Conservation (phyloP, 2,797 vertebrate species). For the Benthosema pterotum region DNA sequence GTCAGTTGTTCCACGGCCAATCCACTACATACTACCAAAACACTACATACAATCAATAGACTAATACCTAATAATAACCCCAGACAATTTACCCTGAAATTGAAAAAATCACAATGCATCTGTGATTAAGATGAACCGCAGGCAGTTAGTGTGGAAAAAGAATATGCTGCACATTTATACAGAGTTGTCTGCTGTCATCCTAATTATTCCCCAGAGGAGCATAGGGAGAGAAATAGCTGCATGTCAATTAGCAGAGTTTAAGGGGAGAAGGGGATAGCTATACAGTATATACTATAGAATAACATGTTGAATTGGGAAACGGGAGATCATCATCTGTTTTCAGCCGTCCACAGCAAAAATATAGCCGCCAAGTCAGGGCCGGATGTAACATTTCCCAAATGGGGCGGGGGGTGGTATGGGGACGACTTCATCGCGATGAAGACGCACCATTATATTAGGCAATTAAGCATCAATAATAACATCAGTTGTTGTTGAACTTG, state of each 20-base stretch:
- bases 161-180: slow-evolving; percentile 49
- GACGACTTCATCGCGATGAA: too few species aligned
- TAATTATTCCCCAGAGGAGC: slow-evolving; percentile 63
- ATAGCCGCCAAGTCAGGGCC: too few species aligned
- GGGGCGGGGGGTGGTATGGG: too few species aligned
- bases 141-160: slow-evolving; percentile 33
- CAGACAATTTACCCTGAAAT: not conserved
- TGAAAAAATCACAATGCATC: slow-evolving; percentile 1
- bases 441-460: too few species aligned
- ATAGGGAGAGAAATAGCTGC: slow-evolving; percentile 46
- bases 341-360: too few species aligned
- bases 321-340: slow-evolving; percentile 9
- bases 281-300: slow-evolving; percentile 25
- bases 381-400: too few species aligned
- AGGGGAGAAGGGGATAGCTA: slow-evolving; percentile 36
- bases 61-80: slow-evolving; percentile 5
- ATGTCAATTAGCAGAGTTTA: slow-evolving; percentile 65
- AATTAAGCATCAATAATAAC: too few species aligned
- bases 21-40: too few species aligned
- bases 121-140: slow-evolving; percentile 50
- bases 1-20: too few species aligned
- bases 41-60: not conserved
- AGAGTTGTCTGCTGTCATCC: slow-evolving; percentile 51
- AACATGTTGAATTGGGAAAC: slow-evolving; percentile 30
- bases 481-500: too few species aligned